These are phyloP conservation scores for Lycia hirtaria DNA, from an alignment of 2,888 invertebrate genomes.

Conservation along the genomic window DNA sequence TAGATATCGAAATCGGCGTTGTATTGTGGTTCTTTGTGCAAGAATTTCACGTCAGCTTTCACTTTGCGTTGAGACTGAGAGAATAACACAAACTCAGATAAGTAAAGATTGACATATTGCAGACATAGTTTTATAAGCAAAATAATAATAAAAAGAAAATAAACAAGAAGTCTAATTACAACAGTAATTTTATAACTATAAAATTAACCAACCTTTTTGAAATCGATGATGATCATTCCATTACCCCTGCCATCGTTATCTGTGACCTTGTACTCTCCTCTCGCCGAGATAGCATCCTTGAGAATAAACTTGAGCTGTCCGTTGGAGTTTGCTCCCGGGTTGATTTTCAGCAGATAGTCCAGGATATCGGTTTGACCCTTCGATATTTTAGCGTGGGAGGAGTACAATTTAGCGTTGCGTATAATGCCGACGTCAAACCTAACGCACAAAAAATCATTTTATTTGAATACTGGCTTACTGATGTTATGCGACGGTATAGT, in stretches of 20 bases:
- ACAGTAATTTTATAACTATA: no score
- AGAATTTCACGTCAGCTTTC: conserved; percentile 87
- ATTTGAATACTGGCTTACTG: no score
- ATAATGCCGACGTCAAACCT: conserved; percentile 80
- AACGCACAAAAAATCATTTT: background rate
- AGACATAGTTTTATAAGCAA: no score
- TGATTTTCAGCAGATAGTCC: conserved; percentile 83
- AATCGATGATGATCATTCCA: conserved; percentile 84
- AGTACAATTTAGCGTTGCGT: conserved; percentile 71
- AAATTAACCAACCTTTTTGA: conserved; percentile 73
- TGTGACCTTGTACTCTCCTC: conserved; percentile 86
- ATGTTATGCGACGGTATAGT: no score
- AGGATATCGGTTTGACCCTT: conserved; percentile 77
- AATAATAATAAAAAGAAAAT: conserved; percentile 2
- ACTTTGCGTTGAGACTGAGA: conserved; percentile 84
- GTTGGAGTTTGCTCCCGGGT: conserved; percentile 67
- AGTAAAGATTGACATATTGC: no score
- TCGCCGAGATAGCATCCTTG: conserved; percentile 86
- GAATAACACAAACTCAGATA: background rate
- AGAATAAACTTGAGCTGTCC: conserved; percentile 85
- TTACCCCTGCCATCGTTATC: conserved; percentile 88
- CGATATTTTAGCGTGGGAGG: conserved; percentile 82
- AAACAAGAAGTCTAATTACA: background rate
- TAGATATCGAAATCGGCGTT: conserved; percentile 87
- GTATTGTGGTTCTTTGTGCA: conserved; percentile 85